Evolutionary conservation across 2,113 vertebrate genomes (phyloP).

Genomic region (Semnornis frantzii): DNA sequence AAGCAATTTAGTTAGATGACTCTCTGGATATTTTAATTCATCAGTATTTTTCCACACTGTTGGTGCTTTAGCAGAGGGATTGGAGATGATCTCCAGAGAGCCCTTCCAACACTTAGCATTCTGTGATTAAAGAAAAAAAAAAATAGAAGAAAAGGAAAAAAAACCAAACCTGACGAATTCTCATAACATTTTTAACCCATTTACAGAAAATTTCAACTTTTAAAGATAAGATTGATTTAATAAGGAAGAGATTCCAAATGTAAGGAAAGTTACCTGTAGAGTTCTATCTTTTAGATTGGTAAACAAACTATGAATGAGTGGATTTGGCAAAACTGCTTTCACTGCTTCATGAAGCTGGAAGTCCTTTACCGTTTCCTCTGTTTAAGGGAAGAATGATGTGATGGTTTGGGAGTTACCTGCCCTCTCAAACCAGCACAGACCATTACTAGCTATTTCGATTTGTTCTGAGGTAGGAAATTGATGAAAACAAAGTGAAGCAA

Average conservation of each 20-base stretch:
- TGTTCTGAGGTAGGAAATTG: background rate
- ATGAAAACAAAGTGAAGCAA: background rate
- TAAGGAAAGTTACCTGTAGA: background rate
- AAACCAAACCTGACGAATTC: background rate
- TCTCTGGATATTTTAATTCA: background rate
- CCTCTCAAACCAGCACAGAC: too few relatives aligned
- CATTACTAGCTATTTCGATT: background rate
- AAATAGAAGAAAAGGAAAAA: background rate
- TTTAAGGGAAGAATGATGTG: background rate
- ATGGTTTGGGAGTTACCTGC: too few relatives aligned
- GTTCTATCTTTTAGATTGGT: background rate
- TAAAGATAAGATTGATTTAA: background rate
- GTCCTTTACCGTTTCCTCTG: background rate
- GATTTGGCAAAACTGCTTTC: background rate
- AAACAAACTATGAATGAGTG: background rate
- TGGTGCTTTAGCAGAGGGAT: background rate
- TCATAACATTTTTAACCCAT: background rate
- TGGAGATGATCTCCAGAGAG: too few relatives aligned
- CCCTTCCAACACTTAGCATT: too few relatives aligned
- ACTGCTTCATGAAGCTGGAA: background rate
- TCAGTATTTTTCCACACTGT: background rate
- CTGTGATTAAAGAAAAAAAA: too few relatives aligned
- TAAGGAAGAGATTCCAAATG: background rate
- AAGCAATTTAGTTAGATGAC: background rate
- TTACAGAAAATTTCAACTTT: background rate